Base-by-base conservation (phyloP, 1,140 invertebrate species). In the Drosophila lowei region DNA sequence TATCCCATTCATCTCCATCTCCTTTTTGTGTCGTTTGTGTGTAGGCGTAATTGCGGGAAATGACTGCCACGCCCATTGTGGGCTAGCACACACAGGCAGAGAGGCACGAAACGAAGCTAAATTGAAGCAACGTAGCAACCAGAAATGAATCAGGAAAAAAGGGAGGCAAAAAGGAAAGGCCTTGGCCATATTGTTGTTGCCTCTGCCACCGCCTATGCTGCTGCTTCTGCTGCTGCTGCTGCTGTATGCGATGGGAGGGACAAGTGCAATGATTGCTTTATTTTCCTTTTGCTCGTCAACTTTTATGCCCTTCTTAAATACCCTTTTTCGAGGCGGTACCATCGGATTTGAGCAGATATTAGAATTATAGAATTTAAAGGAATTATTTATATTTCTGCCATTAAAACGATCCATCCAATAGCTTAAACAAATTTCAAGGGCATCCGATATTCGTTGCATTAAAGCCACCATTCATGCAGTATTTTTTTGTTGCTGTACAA, bases 191-290 rank as follows among this genome's bases (percentile, higher is more conserved):
- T 60, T 63, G 57, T 56, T 56, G 53, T 46, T 64, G 64, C 28
- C 46, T 23, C 48, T 50, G 64, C 50, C 59, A 41, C 21, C 49
- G 59, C 41, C 42, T n/a, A 6, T 8, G 6, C 28, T 2, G 6
- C 28, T 8, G 34, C 28, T 38, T 49, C 25, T 50, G 28, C 53
- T 44, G 18, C 41, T 15, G 16, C 34, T 55, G 56, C 48, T 34
- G 61, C 66, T 63, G 61, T 59, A 54, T 52, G 59, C 28, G 34
- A 38, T 38, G 34, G 34, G 34, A 38, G 76, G 61, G 66, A 76
- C 80, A 84, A 84, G 79, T 84, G 79, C 79, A 84, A 84, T 84
- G 79, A 84, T 84, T 84, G 79, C 79, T 84, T 79, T 79, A 72
- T 79, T 75, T 76, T 18, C 18, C 18, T 52, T 59, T 55, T 63